Evolutionary conservation across 92 coral and sea anemone species (phyloP), one percentile per base, ranked within the genome.

Genomic region (Anthopleura xanthogrammica): DNA sequence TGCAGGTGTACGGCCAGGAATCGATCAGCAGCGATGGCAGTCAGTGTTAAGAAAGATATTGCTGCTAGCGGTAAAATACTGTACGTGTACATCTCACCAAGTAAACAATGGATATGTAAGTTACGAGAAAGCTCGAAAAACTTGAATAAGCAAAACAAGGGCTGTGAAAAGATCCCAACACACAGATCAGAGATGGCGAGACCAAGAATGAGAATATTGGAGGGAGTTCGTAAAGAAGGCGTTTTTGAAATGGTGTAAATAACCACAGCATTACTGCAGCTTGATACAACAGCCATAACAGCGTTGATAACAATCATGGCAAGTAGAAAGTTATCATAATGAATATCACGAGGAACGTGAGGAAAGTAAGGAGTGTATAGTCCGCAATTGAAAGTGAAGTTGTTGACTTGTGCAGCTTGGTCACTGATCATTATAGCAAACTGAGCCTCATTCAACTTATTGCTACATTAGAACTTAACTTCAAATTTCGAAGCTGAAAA

Each of bases 211-310:
- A 19, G 60, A 42, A 19, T 50, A 41, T 79, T 40, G 13, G 83
- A 60, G 4, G 83, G 83, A 24, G 3, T 29, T 29, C 36, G 36
- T 41, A 79, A 29, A 29, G 36, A 29, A 29, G 36, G 36, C 0
- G 36, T 29, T 29, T 29, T 29, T 29, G 36, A 29, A 29, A 11
- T 72, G 60, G 13, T 72, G 20, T 24, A 58, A 29, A 79, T 79
- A 0, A 79, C 75, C 22, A 79, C 50, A 36, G 40, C 16, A 42
- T 79, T 79, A 43, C 83, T 79, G 50, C 75, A 79, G 52, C 19
- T 62, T 29, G 75, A 48, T 24, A 41, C 9, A 3, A 22, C 22
- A 64, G 83, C 74, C 16, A 79, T 19, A 13, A 79, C 29, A 2
- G 75, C 75, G 75, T 79, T 79, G 24, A 62, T 39, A 6, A 16